These are phyloP conservation scores for Clusia tigrina DNA, from an alignment of 2,888 invertebrate genomes.

Conservation along the genomic window DNA sequence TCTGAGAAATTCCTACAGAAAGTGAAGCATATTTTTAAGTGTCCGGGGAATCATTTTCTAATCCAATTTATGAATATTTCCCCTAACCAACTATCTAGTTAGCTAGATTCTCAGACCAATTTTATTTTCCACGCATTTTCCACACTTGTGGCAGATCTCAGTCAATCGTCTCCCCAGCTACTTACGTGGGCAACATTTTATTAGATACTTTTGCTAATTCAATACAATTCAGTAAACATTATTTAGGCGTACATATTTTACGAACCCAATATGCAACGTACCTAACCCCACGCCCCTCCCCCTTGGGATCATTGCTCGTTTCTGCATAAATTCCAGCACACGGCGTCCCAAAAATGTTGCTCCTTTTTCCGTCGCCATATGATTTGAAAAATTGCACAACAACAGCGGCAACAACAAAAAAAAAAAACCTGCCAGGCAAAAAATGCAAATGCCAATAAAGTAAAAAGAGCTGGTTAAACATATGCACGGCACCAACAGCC, in stretches of 20 bases:
- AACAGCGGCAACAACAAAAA: not conserved
- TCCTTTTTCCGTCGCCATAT: not conserved
- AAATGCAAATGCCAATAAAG: constrained; percentile 54
- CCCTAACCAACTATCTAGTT: too few relatives aligned
- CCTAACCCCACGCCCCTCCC: not conserved
- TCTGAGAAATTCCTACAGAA: too few relatives aligned
- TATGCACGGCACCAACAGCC: not conserved
- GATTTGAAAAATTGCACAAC: not conserved
- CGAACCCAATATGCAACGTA: not conserved
- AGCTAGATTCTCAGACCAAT: too few relatives aligned
- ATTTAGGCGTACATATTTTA: constrained; percentile 12
- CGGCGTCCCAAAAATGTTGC: not conserved
- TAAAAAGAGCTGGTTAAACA: constrained; percentile 42
- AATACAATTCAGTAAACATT: constrained; percentile 6
- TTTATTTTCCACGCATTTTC: too few relatives aligned
- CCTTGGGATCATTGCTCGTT: constrained; percentile 40
- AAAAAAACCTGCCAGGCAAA: too few relatives aligned
- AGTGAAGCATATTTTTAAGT: too few relatives aligned
- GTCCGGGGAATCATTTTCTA: too few relatives aligned
- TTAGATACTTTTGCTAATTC: not conserved
- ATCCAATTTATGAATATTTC: too few relatives aligned
- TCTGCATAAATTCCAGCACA: constrained; percentile 46
- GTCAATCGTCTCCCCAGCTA: too few relatives aligned
- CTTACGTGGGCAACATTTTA: too few relatives aligned
- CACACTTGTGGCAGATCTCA: too few relatives aligned